Evolutionary conservation across 2,888 invertebrate genomes (phyloP).

Genomic region (Scaptomyza polygonia): DNA sequence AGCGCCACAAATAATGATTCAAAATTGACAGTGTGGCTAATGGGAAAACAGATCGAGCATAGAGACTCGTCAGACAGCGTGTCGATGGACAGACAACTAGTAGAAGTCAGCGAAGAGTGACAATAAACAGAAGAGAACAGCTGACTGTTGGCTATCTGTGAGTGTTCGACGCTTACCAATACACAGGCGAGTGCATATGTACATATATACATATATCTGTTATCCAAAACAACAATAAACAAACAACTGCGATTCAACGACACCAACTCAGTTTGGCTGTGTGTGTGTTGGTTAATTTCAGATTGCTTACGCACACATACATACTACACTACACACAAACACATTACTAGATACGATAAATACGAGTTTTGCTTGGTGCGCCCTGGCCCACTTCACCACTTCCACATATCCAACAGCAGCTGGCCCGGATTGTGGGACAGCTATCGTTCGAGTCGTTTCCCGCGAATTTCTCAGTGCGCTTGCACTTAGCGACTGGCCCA

Average conservation of each 20-base stretch:
- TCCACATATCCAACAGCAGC: background rate
- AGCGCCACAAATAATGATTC: conserved; percentile 3
- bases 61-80: conserved; percentile 7
- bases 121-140: conserved; percentile 13
- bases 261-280: conserved; percentile 22
- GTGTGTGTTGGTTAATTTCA: conserved; percentile 32
- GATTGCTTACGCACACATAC: conserved; percentile 15
- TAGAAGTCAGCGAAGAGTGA: background rate
- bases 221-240: conserved; percentile 24
- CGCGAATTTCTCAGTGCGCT: conserved; percentile 70
- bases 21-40: conserved; percentile 5
- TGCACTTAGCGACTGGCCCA: conserved; percentile 61
- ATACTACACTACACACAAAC: too few relatives aligned
- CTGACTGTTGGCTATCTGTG: conserved; percentile 45
- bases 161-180: conserved; percentile 20
- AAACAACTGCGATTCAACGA: conserved; percentile 26
- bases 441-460: conserved; percentile 54
- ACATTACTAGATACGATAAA: conserved; percentile 45
- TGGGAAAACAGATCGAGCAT: conserved; percentile 19
- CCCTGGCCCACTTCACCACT: conserved; percentile 1
- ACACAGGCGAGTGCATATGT: conserved; percentile 7
- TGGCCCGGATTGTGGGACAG: too few relatives aligned
- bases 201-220: background rate
- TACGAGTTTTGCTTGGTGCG: conserved; percentile 21
- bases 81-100: background rate